Evolutionary conservation across 2,888 invertebrate genomes (phyloP), one percentile per base, ranked within the genome.

Genomic region (Fragum fragum): DNA sequence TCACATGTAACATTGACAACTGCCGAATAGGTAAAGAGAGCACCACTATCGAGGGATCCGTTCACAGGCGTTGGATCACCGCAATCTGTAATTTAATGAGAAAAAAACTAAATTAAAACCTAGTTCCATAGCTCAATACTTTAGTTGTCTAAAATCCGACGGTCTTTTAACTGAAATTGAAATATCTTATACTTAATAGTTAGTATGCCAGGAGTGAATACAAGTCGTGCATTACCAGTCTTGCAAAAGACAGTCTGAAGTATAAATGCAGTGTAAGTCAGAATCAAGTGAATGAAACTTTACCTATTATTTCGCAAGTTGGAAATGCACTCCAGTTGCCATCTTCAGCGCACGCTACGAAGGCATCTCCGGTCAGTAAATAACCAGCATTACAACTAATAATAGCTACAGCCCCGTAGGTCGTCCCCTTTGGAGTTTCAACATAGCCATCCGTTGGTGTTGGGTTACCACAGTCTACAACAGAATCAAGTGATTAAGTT

Each of bases 401-500:
- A 23, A 53, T 55, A 2, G 71, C 76, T 18, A 32, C 32, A 0
- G 57, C 16, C 0, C 59, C 70, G 55, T 32, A 76, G 2, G 47
- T 28, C 3, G 57, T 42, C 0, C 75, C 75, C 9, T 14, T 55
- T 16, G 59, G 39, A 23, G 1, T 18, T 6, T 23, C 9, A 7
- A 36, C 16, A 1, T 0, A 0, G 26, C 69, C 75, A 23, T 75
- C 53, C 11, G 18, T 39, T 18, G 42, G 61, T 11, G 47, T 18
- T 26, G 73, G 73, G 23, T 73, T 42, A 9, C 73, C 61, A 28
- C 73, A 73, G 42, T 73, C 73, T 73, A 14, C 21, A 52, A 52
- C 6, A 3, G n/a, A 53, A 53, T 53, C 53, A 53, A 53, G n/a
- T 36, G 9, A 36, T 36, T 3, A 6, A 6, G 32, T 36, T 9